phyloP scores from a whole-genome alignment of 2,797 vertebrate genomes.

The Macrochelys suwanniensis region DNA sequence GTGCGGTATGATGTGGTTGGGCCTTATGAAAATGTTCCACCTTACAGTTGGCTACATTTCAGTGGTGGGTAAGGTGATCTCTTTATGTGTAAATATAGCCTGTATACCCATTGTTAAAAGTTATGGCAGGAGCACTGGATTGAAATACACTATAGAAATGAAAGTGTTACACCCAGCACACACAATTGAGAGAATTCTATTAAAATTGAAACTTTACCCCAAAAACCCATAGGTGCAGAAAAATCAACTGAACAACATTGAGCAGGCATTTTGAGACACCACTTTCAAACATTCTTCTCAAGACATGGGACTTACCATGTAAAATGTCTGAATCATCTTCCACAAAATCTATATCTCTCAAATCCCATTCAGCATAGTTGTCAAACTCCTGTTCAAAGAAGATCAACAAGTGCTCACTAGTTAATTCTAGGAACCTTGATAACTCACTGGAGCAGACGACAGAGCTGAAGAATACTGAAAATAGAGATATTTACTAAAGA shows the following conservation, averaged over 20 bases:
- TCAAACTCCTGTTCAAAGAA: slow-evolving; percentile 92
- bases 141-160: not conserved
- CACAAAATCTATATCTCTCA: slow-evolving; percentile 99
- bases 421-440: not conserved
- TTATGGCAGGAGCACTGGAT: not conserved
- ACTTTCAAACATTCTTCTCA: not conserved
- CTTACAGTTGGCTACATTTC: not conserved
- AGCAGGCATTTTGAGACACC: not conserved
- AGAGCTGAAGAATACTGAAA: not conserved
- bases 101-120: not conserved
- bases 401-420: slow-evolving; percentile 56
- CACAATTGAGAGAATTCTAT: not conserved
- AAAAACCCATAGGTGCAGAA: not conserved
- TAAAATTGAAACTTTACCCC: not conserved
- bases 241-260: not conserved
- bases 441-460: not conserved
- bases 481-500: not conserved
- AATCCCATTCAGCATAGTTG: slow-evolving; percentile 99
- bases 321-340: slow-evolving; percentile 98
- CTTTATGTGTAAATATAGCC: not conserved
- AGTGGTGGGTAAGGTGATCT: not conserved
- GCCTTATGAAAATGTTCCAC: not conserved
- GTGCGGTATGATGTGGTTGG: not conserved
- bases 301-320: slow-evolving; percentile 86
- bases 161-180: not conserved